phyloP scores from a whole-genome alignment of 2,113 vertebrate species.

The Cynoglossus semilaevis region DNA sequence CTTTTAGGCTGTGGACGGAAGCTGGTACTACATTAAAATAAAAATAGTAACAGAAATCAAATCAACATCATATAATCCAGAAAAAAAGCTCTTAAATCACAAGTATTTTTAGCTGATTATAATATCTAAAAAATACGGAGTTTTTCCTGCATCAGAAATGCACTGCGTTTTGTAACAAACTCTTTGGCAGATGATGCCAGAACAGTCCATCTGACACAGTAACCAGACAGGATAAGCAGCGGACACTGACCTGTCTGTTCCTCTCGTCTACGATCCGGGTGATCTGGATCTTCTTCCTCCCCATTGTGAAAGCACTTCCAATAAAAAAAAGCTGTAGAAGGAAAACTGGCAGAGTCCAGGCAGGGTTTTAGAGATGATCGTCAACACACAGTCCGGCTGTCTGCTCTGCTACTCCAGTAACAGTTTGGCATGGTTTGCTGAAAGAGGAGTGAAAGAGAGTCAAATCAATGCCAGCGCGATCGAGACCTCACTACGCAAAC shows the following conservation, averaged over 20 bases:
- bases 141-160: too few relatives aligned
- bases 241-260: constrained; percentile 89
- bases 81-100: too few relatives aligned
- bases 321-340: constrained; percentile 68
- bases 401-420: constrained; percentile 57
- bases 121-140: too few relatives aligned
- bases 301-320: constrained; percentile 81
- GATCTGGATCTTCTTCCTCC: constrained; percentile 98
- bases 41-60: too few relatives aligned
- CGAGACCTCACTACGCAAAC: neutral
- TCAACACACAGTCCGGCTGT: constrained; percentile 79
- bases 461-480: neutral
- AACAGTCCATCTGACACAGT: neutral
- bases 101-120: too few relatives aligned
- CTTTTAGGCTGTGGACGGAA: too few relatives aligned
- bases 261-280: constrained; percentile 94
- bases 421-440: constrained; percentile 54
- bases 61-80: too few relatives aligned
- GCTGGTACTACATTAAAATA: too few relatives aligned
- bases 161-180: too few relatives aligned
- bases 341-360: constrained; percentile 69
- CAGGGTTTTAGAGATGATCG: constrained; percentile 46
- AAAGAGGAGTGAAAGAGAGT: constrained; percentile 18
- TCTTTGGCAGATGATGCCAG: neutral
- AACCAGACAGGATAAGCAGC: neutral